phyloP scores from a whole-genome alignment of 2,888 invertebrate genomes.

The Temnothorax unifasciatus region DNA sequence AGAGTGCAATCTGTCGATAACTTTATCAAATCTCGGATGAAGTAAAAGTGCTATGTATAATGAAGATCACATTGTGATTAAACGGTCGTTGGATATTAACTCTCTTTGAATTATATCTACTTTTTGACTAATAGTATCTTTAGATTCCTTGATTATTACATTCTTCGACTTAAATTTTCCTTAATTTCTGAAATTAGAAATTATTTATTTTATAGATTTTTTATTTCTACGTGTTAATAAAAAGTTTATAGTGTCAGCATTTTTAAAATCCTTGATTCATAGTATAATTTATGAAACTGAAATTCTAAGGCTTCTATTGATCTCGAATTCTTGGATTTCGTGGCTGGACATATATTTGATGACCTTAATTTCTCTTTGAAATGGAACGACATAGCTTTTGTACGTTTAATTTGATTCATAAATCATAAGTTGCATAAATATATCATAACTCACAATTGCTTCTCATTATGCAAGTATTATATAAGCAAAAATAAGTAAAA shows the following conservation, averaged over 20 bases:
- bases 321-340: neutral
- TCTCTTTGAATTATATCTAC: neutral
- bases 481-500: neutral
- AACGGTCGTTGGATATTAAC: neutral
- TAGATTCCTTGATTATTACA: neutral
- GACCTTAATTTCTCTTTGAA: slow-evolving; percentile 41
- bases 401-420: slow-evolving; percentile 24
- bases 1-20: neutral
- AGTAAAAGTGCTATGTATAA: neutral
- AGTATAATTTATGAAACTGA: neutral
- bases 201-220: slow-evolving; percentile 11
- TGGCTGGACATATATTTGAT: slow-evolving; percentile 2
- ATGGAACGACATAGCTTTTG: neutral
- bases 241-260: neutral
- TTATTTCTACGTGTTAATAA: neutral
- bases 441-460: slow-evolving; percentile 4
- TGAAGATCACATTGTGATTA: neutral
- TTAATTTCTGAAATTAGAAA: neutral
- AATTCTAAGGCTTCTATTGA: slow-evolving; percentile 15
- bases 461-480: neutral
- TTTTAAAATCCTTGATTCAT: neutral
- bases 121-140: neutral
- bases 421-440: neutral
- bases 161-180: neutral
- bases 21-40: slow-evolving; percentile 1